phyloP scores from a whole-genome alignment of 1,140 invertebrate genomes.

The Ectropis grisescens region DNA sequence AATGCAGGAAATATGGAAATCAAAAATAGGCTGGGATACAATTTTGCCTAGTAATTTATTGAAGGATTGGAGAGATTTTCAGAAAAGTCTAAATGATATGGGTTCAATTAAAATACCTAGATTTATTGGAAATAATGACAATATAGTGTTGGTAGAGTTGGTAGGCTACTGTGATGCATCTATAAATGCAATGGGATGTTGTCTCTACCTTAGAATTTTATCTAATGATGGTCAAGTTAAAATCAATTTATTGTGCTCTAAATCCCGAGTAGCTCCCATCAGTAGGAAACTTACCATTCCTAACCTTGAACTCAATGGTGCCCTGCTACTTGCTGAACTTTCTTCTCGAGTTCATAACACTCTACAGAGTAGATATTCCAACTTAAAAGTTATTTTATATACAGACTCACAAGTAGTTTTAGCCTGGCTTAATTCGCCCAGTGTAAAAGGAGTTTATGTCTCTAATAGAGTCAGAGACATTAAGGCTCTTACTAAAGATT shows the following conservation, averaged over 20 bases:
- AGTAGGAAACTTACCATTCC: conserved; percentile 8
- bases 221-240: too few relatives aligned
- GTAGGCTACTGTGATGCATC: too few relatives aligned
- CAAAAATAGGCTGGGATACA: too few relatives aligned
- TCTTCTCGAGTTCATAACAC: conserved; percentile 3
- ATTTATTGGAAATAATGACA: too few relatives aligned
- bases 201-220: too few relatives aligned
- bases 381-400: conserved; percentile 9
- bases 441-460: conserved; percentile 31
- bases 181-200: too few relatives aligned
- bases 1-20: too few relatives aligned
- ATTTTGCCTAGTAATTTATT: too few relatives aligned
- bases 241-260: conserved; percentile 7
- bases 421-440: conserved; percentile 28
- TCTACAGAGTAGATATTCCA: conserved; percentile 5
- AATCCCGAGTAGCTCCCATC: conserved; percentile 8
- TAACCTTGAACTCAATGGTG: conserved; percentile 10
- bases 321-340: conserved; percentile 6
- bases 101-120: too few relatives aligned
- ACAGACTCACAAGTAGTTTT: conserved; percentile 47
- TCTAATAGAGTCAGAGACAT: conserved; percentile 41
- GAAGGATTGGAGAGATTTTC: too few relatives aligned
- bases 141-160: too few relatives aligned
- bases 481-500: conserved; percentile 13
- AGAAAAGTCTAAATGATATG: too few relatives aligned